A percentile compares a stretch with the other conserved stretches of the same genome.
These are phyloP conservation scores for Leptinotarsa defecta DNA, from an alignment of 1,140 invertebrate genomes.

Conservation along the genomic window DNA sequence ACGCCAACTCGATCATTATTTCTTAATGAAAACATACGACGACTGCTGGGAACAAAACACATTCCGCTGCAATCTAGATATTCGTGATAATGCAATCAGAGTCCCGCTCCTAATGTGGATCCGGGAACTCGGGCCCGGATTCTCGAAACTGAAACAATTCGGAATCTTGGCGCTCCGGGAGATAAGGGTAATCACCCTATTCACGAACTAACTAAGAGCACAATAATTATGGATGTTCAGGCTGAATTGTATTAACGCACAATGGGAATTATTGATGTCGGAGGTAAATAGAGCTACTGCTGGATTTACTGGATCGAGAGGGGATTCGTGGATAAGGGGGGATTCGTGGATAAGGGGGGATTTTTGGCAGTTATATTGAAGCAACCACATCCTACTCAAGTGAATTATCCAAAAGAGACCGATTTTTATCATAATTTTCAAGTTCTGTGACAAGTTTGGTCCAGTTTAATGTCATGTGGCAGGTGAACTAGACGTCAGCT, in stretches of 20 bases:
- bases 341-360: too few relatives aligned
- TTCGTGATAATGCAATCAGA: slow-evolving; percentile 2
- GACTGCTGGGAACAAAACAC: background rate
- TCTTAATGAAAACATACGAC: background rate
- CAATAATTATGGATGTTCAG: slow-evolving; percentile 19
- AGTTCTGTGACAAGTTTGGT: too few relatives aligned
- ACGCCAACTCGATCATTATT: too few relatives aligned
- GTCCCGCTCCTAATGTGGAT: background rate
- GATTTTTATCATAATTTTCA: too few relatives aligned
- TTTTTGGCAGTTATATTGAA: too few relatives aligned
- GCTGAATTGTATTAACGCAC: slow-evolving; percentile 20
- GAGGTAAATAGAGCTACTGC: slow-evolving; percentile 2
- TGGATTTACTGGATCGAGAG: background rate
- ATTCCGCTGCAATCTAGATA: background rate
- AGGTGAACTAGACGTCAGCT: too few relatives aligned
- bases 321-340: too few relatives aligned
- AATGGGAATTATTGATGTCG: slow-evolving; percentile 18
- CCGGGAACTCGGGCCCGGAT: background rate
- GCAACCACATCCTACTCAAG: too few relatives aligned
- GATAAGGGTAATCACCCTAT: slow-evolving; percentile 21
- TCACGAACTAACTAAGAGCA: slow-evolving; percentile 2
- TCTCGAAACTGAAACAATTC: slow-evolving; percentile 7
- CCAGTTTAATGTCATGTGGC: too few relatives aligned
- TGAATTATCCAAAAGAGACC: too few relatives aligned
- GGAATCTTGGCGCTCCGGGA: background rate